A percentile compares a stretch with the other conserved stretches of the same genome.
Conservation (phyloP, 64 coral and sea anemone species). For the Acropora yongei region DNA sequence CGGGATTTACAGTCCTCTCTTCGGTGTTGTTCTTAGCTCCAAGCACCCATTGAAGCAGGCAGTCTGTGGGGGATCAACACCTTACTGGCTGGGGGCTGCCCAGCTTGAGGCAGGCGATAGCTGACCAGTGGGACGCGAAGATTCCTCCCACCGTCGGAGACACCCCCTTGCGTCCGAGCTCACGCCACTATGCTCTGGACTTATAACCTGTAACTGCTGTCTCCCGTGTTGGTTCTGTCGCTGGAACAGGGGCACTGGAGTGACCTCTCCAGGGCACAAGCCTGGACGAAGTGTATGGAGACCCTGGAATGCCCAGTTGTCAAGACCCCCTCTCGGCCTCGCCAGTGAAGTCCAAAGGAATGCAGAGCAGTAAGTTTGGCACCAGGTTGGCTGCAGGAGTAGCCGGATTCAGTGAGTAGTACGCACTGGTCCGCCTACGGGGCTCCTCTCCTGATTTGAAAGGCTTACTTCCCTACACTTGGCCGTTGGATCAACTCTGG, state of each 20-base stretch:
- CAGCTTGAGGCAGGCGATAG: slow-evolving; percentile 49
- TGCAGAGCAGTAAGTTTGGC: slow-evolving; percentile 18
- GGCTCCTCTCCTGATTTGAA: slow-evolving; percentile 61
- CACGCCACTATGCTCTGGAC: background rate
- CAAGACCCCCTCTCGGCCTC: slow-evolving; percentile 46
- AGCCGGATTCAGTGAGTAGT: slow-evolving; percentile 37
- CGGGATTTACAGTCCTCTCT: background rate
- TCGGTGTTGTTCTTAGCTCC: background rate
- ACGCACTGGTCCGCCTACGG: slow-evolving; percentile 21
- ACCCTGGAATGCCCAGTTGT: slow-evolving; percentile 35
- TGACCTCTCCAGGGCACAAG: slow-evolving; percentile 46
- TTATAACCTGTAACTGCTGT: too few species aligned
- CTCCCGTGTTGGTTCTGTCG: background rate
- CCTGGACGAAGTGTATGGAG: slow-evolving; percentile 55
- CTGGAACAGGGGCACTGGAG: slow-evolving; percentile 4
- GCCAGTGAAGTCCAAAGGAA: slow-evolving; percentile 55
- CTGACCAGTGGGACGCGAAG: slow-evolving; percentile 23
- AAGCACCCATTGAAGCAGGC: slow-evolving; percentile 42
- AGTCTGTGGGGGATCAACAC: slow-evolving; percentile 30
- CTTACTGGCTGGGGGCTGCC: slow-evolving; percentile 61
- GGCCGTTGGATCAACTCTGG: slow-evolving; percentile 32
- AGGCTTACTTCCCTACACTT: slow-evolving; percentile 42
- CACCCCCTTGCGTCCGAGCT: background rate
- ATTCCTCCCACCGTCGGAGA: background rate
- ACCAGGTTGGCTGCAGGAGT: slow-evolving; percentile 59